Evolutionary conservation across 2,888 invertebrate species (phyloP), one percentile per base, ranked within the genome.

Genomic region (Torymus texanus): DNA sequence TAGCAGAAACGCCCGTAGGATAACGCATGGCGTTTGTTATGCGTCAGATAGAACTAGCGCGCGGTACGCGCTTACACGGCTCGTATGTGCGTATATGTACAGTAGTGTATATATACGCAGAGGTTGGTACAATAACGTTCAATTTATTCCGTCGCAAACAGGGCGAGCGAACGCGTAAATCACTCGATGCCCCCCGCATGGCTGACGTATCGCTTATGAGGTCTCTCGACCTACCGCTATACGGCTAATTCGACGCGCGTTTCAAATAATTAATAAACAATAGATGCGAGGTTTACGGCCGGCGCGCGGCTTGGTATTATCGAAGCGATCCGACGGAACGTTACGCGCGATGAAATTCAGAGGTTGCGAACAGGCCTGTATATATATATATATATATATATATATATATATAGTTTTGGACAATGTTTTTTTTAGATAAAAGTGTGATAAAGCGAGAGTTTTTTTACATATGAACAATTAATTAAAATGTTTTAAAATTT

Each of bases 221-320:
- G 62, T 83, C 41, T 83, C 41, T 41, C 41, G 41, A 8, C 41
- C 10, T 8, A 8, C 41, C 41, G 41, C 41, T 41, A 8, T 41
- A 41, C 81, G 81, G 85, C 86, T 89, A 88, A 89, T 88, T 87
- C 86, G 85, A 87, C 84, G 81, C 82, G 83, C 85, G 85, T 86
- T 88, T 86, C 84, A 84, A 84, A 83, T 87, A 87, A 89, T 89
- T 88, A 87, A 88, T 86, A 86, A 87, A 85, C 85, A 86, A 86
- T 86, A 65, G 75, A 75, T 67, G 21, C 16, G 16, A 53, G 13
- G 41, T 41, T 41, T 41, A 41, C n/a, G 59, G 16, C 55, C 14
- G 24, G 55, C 21, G 53, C 67, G 59, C 41, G 29, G 21, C 21
- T 51, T 61, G n/a, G 62, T 41, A 62, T 29, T 53, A 62, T 29